Evolutionary conservation across 1,140 invertebrate species (phyloP).

Genomic region (Colletes latitarsis): DNA sequence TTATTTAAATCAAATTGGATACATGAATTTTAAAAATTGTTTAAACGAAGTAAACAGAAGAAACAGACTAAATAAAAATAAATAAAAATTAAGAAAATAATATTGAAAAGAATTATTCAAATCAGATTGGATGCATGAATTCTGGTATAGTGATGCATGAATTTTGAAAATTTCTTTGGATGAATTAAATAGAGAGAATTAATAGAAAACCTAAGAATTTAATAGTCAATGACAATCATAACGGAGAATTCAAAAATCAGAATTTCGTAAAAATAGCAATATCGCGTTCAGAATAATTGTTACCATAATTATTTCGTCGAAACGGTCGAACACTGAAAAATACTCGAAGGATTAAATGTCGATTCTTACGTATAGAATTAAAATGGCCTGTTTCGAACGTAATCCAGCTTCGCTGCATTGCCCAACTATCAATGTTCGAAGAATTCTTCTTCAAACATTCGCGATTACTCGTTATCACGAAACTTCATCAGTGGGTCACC

Average conservation of each 20-base stretch:
- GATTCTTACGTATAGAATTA: slow-evolving; percentile 17
- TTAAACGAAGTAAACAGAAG: neutral
- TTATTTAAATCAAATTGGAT: neutral
- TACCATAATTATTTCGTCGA: slow-evolving; percentile 1
- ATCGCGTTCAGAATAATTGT: slow-evolving; percentile 10
- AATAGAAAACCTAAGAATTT: neutral
- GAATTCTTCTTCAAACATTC: slow-evolving; percentile 36
- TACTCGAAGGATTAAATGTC: slow-evolving; percentile 7
- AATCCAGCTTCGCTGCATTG: slow-evolving; percentile 16
- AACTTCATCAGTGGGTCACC: slow-evolving; percentile 68
- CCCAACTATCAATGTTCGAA: slow-evolving; percentile 11
- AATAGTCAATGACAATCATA: neutral
- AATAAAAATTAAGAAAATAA: neutral
- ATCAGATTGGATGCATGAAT: no score
- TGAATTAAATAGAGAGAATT: no score
- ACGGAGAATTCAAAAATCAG: no score
- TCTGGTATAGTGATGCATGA: no score
- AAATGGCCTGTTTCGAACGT: slow-evolving; percentile 9
- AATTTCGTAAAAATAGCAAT: neutral
- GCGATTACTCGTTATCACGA: slow-evolving; percentile 65
- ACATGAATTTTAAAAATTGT: neutral
- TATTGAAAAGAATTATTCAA: no score
- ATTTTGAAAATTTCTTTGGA: no score
- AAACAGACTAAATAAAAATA: neutral
- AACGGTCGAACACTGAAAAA: slow-evolving; percentile 14